These are phyloP conservation scores for Siniperca undulata DNA, from an alignment of 2,797 vertebrate species.

Conservation along the genomic window DNA sequence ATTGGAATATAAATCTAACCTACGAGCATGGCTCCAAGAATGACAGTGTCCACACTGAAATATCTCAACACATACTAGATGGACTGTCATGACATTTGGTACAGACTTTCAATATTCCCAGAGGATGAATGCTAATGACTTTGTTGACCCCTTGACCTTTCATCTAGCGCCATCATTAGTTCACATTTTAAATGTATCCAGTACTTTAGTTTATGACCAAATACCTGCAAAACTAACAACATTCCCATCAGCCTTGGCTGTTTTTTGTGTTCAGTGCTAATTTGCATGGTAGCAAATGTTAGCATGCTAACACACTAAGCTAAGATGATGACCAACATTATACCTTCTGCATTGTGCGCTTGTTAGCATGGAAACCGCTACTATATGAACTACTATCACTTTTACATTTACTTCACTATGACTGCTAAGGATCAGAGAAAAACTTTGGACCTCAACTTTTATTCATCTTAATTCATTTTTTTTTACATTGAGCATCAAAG, in stretches of 20 bases:
- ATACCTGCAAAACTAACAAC: not conserved
- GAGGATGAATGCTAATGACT: not conserved
- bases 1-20: constrained; percentile 11
- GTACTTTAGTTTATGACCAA: not conserved
- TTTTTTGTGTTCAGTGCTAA: no score
- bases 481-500: not conserved
- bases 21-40: not conserved
- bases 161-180: not conserved
- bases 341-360: not conserved
- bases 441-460: not conserved
- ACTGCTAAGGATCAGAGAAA: not conserved
- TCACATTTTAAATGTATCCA: not conserved
- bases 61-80: not conserved
- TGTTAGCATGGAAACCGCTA: not conserved
- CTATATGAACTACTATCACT: not conserved
- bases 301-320: not conserved
- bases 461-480: not conserved
- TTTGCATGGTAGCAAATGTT: not conserved
- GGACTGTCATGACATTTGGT: not conserved
- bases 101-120: no score
- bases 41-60: not conserved
- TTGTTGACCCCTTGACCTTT: not conserved
- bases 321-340: not conserved
- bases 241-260: not conserved
- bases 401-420: not conserved